These are phyloP conservation scores for Sphenopsis melanotis DNA, from an alignment of 2,797 vertebrate species.

Conservation along the genomic window DNA sequence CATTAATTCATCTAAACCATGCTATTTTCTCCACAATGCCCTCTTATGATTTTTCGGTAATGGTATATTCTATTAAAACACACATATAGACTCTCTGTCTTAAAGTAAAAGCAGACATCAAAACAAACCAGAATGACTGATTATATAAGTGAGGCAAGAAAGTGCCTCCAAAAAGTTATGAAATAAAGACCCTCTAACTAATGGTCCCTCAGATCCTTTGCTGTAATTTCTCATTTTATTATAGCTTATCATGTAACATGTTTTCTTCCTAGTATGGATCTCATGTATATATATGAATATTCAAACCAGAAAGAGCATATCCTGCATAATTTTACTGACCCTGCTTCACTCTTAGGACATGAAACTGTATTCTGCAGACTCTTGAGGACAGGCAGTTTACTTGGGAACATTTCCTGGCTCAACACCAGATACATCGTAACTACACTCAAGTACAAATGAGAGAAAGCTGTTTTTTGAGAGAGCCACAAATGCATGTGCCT, in stretches of 20 bases:
- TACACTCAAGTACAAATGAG: not conserved
- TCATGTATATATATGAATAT: not conserved
- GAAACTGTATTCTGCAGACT: not conserved
- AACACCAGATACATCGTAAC: not conserved
- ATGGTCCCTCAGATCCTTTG: not conserved
- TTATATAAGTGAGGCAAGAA: not conserved
- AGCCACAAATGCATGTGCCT: not conserved
- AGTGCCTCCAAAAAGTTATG: not conserved
- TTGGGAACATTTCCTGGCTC: not conserved
- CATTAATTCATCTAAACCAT: not conserved
- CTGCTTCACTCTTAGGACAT: not conserved
- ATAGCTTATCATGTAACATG: not conserved
- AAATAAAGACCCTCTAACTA: not conserved
- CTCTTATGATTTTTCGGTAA: not conserved
- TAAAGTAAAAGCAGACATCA: not conserved
- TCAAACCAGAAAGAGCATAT: not conserved
- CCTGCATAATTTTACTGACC: not conserved
- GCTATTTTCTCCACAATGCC: not conserved
- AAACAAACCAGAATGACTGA: not conserved
- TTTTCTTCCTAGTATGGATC: not conserved
- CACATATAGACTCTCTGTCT: not conserved
- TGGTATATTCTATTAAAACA: not conserved
- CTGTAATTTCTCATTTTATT: not conserved
- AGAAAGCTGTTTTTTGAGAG: not conserved
- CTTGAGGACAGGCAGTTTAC: not conserved